These are phyloP conservation scores for Sander lucioperca DNA, from an alignment of 2,113 vertebrate species.

Conservation along the genomic window DNA sequence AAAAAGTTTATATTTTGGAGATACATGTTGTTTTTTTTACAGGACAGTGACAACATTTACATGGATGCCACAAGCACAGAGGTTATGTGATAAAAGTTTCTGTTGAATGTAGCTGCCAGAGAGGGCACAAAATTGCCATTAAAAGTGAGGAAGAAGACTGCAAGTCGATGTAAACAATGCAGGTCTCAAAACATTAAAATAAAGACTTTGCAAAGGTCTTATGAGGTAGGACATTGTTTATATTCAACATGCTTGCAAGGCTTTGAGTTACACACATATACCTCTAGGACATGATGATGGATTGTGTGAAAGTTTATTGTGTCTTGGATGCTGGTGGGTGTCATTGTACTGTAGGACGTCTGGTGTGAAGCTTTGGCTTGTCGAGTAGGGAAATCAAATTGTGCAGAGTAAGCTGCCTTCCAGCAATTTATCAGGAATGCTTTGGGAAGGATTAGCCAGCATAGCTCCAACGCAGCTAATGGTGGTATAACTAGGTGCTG, in stretches of 20 bases:
- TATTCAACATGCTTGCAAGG: not conserved
- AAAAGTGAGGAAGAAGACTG: not conserved
- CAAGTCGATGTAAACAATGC: not conserved
- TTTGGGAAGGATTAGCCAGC: slow-evolving; percentile 54
- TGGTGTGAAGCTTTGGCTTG: slow-evolving; percentile 32
- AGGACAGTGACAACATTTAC: not conserved
- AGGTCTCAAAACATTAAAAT: not conserved
- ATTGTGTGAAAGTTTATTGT: slow-evolving; percentile 4
- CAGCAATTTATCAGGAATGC: slow-evolving; percentile 55
- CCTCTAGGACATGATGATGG: not conserved
- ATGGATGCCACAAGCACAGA: not conserved
- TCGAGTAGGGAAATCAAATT: slow-evolving; percentile 49
- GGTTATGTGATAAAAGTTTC: not conserved
- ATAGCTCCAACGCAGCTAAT: slow-evolving; percentile 32
- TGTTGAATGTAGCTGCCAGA: not conserved
- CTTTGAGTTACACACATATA: not conserved
- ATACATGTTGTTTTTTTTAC: not conserved
- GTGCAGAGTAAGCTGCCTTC: slow-evolving; percentile 57
- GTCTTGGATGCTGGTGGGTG: not conserved
- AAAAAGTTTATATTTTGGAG: not conserved
- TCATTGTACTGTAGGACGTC: slow-evolving; percentile 20
- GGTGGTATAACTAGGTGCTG: slow-evolving; percentile 55
- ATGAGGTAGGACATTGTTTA: not conserved
- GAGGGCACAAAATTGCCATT: not conserved
- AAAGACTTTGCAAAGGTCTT: not conserved